phyloP scores from a whole-genome alignment of 2,888 invertebrate species.

The Eurois occulta region DNA sequence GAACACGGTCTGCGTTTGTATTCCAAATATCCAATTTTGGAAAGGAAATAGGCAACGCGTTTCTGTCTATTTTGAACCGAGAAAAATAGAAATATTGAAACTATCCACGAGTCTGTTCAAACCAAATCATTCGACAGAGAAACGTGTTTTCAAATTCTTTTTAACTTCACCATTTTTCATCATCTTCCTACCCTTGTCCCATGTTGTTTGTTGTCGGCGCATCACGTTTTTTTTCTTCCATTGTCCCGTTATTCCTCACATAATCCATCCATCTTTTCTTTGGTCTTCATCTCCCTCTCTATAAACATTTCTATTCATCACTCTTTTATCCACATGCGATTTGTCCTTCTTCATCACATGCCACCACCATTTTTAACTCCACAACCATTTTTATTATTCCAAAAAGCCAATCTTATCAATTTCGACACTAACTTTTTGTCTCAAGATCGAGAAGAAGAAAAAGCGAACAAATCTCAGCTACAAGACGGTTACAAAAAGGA shows the following conservation, averaged over 20 bases:
- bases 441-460: neutral
- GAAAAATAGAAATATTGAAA: neutral
- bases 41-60: slow-evolving; percentile 26
- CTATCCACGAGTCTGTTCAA: neutral
- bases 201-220: too few relatives aligned
- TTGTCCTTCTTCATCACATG: too few relatives aligned
- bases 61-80: slow-evolving; percentile 17
- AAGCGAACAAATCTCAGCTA: slow-evolving; percentile 2
- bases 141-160: neutral
- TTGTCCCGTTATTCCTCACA: too few relatives aligned
- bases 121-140: neutral
- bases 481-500: slow-evolving; percentile 29
- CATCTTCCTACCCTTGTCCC: too few relatives aligned
- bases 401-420: neutral
- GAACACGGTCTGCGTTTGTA: slow-evolving; percentile 23
- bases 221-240: too few relatives aligned
- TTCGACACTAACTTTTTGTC: neutral
- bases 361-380: too few relatives aligned
- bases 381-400: neutral
- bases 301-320: too few relatives aligned
- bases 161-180: neutral
- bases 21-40: slow-evolving; percentile 32
- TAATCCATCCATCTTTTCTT: too few relatives aligned
- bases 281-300: too few relatives aligned
- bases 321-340: too few relatives aligned